These are phyloP conservation scores for Pollenia labialis DNA, from an alignment of 2,888 invertebrate species.

Conservation along the genomic window DNA sequence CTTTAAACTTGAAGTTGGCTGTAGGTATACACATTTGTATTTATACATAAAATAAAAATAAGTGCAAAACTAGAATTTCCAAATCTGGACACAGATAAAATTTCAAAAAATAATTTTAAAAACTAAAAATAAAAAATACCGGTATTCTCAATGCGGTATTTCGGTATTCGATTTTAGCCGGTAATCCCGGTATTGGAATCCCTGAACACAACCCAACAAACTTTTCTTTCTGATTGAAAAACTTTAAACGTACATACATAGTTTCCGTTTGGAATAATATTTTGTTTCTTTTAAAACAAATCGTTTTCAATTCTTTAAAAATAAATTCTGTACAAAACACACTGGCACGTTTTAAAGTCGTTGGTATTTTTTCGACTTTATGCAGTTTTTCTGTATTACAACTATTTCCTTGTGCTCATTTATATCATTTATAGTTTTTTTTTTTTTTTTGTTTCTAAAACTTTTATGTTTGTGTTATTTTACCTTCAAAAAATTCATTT, in stretches of 20 bases:
- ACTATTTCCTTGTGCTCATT: background rate
- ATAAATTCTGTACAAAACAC: background rate
- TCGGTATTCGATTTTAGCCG: no score
- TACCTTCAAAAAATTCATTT: constrained; percentile 14
- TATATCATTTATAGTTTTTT: constrained; percentile 23
- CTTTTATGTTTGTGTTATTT: constrained; percentile 18
- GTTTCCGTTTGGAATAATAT: constrained; percentile 36
- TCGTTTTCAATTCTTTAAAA: background rate
- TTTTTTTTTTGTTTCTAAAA: constrained; percentile 3
- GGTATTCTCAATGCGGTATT: no score
- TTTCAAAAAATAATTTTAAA: no score
- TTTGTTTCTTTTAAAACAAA: constrained; percentile 10
- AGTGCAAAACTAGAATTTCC: no score
- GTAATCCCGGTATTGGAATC: no score
- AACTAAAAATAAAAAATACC: no score
- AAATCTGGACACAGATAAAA: no score
- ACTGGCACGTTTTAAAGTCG: constrained; percentile 35
- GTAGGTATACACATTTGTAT: no score
- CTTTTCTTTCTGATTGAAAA: constrained; percentile 63
- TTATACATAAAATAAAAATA: no score
- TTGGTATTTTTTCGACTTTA: background rate
- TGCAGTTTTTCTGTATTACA: constrained; percentile 3
- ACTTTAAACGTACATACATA: constrained; percentile 15
- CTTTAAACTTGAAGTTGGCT: no score
- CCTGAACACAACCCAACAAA: constrained; percentile 10